Base-by-base conservation (phyloP, 2,888 invertebrate species). In the Microchrysa polita region DNA sequence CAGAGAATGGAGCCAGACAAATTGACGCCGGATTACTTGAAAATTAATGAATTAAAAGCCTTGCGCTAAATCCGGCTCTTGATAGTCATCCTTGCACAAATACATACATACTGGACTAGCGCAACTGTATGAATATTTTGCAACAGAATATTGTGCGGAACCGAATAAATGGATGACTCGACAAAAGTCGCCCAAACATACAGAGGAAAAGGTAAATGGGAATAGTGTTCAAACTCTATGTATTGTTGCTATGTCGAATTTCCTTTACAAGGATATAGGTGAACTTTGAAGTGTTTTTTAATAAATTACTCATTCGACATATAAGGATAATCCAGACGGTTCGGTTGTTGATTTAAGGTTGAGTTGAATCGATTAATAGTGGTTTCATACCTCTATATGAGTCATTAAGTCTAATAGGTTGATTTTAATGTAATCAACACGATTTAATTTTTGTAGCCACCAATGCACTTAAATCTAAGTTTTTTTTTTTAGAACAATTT, bases 31-130 rank as follows among this genome's bases (percentile, higher is more conserved):
- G 72, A 72, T 72, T 72, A 72, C 72, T 72, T 60, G 60, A 20
- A 72, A 72, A 72, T 72, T 72, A 72, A 44, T 72, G 59, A 72
- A 72, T 72, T 72, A 60, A 60, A 72, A 60, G 44, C 16, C 16
- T 42, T 42, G 9, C 63, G 23, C 59, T 59, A 59, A 59, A 59
- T 23, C 14, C 59, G n/a, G 2, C 22, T 23, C 23, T 22, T 14
- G 10, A 59, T 23, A 4, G 59, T 59, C 59, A 59, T 48, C 48
- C 48, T n/a, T 48, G 12, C 48, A 48, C 5, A n/a, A 4, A n/a
- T 34, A 34, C 27, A 34, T 34, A 34, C 4, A 34, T 34, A 34
- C 27, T n/a, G n/a, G n/a, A n/a, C n/a, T n/a, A n/a, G n/a, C n/a
- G n/a, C n/a, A n/a, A n/a, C 27, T 5, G 27, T 34, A 34, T 34